phyloP scores from a whole-genome alignment of 1,140 invertebrate species.

The Eubasilissa regina region DNA sequence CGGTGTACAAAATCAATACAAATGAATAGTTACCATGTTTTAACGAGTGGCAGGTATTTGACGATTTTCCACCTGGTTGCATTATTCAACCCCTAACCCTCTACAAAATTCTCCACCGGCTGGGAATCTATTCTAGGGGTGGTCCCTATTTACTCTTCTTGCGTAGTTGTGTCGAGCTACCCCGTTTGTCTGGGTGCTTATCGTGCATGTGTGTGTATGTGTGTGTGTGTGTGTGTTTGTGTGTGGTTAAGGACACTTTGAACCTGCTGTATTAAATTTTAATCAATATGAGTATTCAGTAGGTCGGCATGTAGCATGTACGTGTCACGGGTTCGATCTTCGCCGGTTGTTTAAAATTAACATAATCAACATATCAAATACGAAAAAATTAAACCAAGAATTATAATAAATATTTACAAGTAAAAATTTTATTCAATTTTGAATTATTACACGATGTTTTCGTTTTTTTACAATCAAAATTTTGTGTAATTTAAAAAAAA shows the following conservation, averaged over 20 bases:
- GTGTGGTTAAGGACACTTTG: not conserved
- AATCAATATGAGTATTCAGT: no score
- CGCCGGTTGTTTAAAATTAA: no score
- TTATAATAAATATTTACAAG: no score
- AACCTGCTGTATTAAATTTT: no score
- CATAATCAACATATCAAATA: no score
- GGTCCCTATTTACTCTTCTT: slow-evolving; percentile 29
- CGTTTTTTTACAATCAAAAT: no score
- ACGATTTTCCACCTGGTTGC: slow-evolving; percentile 32
- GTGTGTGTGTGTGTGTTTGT: not conserved
- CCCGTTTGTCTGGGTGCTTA: slow-evolving; percentile 9
- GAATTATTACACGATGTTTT: no score
- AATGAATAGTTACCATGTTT: not conserved
- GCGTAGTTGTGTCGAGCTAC: not conserved
- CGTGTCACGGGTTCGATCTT: no score
- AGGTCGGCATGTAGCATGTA: no score
- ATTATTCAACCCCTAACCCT: slow-evolving; percentile 11
- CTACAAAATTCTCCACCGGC: slow-evolving; percentile 10
- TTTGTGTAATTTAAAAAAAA: no score
- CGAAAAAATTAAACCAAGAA: no score
- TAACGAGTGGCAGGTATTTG: slow-evolving; percentile 23
- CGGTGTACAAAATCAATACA: slow-evolving; percentile 12
- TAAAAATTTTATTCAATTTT: no score
- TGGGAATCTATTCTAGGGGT: slow-evolving; percentile 28
- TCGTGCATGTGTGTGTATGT: not conserved